phyloP scores from a whole-genome alignment of 1,140 invertebrate species.

The Hormaphis cornu region DNA sequence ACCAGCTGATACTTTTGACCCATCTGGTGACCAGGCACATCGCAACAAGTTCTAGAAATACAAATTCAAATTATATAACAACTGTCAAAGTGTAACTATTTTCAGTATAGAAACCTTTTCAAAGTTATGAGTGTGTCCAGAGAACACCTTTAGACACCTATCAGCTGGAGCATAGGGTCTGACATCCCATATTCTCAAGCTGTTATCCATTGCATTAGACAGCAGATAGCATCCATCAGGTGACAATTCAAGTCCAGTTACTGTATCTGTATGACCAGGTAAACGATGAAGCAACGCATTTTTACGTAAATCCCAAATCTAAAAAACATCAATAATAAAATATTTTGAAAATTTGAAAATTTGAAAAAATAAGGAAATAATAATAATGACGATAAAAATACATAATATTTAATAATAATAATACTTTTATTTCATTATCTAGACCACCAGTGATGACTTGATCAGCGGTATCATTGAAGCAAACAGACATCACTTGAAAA shows the following conservation, averaged over 20 bases:
- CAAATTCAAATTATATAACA: slow-evolving; percentile 24
- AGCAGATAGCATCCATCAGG: slow-evolving; percentile 91
- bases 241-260: slow-evolving; percentile 85
- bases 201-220: slow-evolving; percentile 96
- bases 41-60: slow-evolving; percentile 60
- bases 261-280: slow-evolving; percentile 81
- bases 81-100: not conserved
- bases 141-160: slow-evolving; percentile 85
- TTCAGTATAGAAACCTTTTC: slow-evolving; percentile 63
- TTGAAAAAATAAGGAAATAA: not conserved
- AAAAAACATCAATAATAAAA: not conserved
- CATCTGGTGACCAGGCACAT: slow-evolving; percentile 81
- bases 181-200: slow-evolving; percentile 71
- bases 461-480: slow-evolving; percentile 93
- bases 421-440: slow-evolving; percentile 92
- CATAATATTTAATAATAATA: not conserved
- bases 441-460: slow-evolving; percentile 84
- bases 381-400: not conserved
- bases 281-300: slow-evolving; percentile 78
- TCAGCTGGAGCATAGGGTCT: slow-evolving; percentile 75
- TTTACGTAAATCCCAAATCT: slow-evolving; percentile 91
- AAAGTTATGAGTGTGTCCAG: slow-evolving; percentile 95
- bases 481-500: slow-evolving; percentile 80
- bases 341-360: too few relatives aligned
- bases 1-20: slow-evolving; percentile 76